A percentile compares a stretch with the other conserved stretches of the same genome.
Conservation (phyloP, 2,797 vertebrate species). For the Ptychobarbus kaznakovi region DNA sequence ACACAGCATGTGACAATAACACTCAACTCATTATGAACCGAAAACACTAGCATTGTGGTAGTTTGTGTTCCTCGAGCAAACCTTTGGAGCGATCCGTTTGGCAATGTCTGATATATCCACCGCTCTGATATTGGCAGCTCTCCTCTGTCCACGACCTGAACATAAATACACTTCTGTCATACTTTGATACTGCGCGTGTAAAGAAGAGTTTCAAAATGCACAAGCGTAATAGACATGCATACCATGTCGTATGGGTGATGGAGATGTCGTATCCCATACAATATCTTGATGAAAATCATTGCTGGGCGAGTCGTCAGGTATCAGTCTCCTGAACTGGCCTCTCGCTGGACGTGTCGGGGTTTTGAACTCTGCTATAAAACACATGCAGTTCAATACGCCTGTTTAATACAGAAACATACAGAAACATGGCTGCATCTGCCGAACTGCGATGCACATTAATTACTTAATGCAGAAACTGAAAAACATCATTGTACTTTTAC, state of each 20-base stretch:
- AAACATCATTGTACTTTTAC: not conserved
- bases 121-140: not conserved
- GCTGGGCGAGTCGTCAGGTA: conserved; percentile 78
- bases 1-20: not conserved
- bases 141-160: conserved; percentile 70
- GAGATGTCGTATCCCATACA: conserved; percentile 93
- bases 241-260: conserved; percentile 80
- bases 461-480: not conserved
- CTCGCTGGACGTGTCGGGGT: conserved; percentile 70
- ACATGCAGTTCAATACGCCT: not conserved
- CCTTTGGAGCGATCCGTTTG: conserved; percentile 79
- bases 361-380: conserved; percentile 69
- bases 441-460: not conserved
- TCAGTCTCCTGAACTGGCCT: conserved; percentile 40
- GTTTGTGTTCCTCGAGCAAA: conserved; percentile 50
- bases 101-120: conserved; percentile 79
- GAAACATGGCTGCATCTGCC: not conserved
- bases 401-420: not conserved
- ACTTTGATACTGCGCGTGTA: not conserved
- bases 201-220: not conserved
- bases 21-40: not conserved
- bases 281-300: conserved; percentile 91
- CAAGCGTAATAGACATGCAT: conserved; percentile 57
- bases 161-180: not conserved
- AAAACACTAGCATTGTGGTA: not conserved